Conservation (phyloP, 1,140 invertebrate species). For the Cotesia chilonis region DNA sequence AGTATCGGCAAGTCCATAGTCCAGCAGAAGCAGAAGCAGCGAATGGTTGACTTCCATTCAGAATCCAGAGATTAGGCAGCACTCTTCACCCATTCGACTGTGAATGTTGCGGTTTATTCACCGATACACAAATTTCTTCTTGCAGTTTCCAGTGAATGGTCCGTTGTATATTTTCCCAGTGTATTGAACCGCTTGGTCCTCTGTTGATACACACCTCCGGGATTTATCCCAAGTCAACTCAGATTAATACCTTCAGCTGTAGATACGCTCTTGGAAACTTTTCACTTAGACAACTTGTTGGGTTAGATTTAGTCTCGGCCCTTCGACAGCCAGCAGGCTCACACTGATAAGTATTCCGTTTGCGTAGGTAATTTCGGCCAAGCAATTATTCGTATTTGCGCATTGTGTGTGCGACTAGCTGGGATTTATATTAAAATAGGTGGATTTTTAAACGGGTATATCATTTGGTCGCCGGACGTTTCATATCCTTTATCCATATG, state of each 20-base stretch:
- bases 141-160: too few species aligned
- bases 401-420: not conserved
- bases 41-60: not conserved
- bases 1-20: slow-evolving; percentile 1
- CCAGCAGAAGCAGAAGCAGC: not conserved
- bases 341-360: too few species aligned
- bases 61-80: slow-evolving; percentile 23
- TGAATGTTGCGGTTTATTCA: slow-evolving; percentile 24
- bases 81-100: slow-evolving; percentile 12
- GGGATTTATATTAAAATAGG: not conserved
- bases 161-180: too few species aligned
- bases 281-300: too few species aligned
- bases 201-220: not conserved
- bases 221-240: too few species aligned
- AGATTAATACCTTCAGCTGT: not conserved
- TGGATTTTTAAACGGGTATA: slow-evolving; percentile 14
- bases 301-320: too few species aligned
- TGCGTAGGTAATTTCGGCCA: too few species aligned
- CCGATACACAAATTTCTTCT: not conserved
- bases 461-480: slow-evolving; percentile 33
- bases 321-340: too few species aligned
- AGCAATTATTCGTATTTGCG: too few species aligned
- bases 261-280: not conserved
- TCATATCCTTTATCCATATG: slow-evolving; percentile 32
- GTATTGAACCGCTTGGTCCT: too few species aligned